These are phyloP conservation scores for Leptoteleia sp. DNA, from an alignment of 1,140 invertebrate species.

Conservation along the genomic window DNA sequence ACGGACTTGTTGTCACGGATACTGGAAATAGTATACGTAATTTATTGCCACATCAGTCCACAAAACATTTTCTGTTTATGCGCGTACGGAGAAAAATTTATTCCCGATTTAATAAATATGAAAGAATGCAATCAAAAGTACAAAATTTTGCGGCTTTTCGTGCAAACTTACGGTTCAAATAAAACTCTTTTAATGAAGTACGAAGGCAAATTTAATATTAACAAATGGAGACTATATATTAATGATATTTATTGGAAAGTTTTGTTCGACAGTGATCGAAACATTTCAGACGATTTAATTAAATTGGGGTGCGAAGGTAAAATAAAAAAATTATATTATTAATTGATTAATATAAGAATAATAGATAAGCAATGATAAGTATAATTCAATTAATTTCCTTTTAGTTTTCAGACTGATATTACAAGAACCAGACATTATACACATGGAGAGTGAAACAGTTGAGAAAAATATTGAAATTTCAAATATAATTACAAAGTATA, in stretches of 20 bases:
- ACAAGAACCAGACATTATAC: slow-evolving; percentile 22
- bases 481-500: slow-evolving; percentile 21
- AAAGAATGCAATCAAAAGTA: slow-evolving; percentile 42
- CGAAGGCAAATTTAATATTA: slow-evolving; percentile 24
- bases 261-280: slow-evolving; percentile 7
- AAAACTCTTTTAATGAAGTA: slow-evolving; percentile 9
- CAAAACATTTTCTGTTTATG: slow-evolving; percentile 28
- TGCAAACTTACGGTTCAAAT: slow-evolving; percentile 37
- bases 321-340: no score
- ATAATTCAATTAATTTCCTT: no score
- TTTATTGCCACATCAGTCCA: slow-evolving; percentile 42
- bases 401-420: slow-evolving; percentile 46
- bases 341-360: neutral
- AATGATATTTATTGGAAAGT: slow-evolving; percentile 36
- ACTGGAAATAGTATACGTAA: slow-evolving; percentile 25
- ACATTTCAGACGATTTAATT: slow-evolving; percentile 8
- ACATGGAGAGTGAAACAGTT: neutral
- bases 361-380: no score
- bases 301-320: slow-evolving; percentile 48
- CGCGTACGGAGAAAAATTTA: slow-evolving; percentile 29
- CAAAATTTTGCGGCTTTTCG: slow-evolving; percentile 40
- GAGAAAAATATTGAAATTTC: slow-evolving; percentile 1
- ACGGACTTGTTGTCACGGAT: slow-evolving; percentile 16
- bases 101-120: slow-evolving; percentile 45
- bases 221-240: slow-evolving; percentile 39